A percentile compares a stretch with the other conserved stretches of the same genome.
Evolutionary conservation across 2,113 vertebrate genomes (phyloP).

Genomic region (Prolemur simus): DNA sequence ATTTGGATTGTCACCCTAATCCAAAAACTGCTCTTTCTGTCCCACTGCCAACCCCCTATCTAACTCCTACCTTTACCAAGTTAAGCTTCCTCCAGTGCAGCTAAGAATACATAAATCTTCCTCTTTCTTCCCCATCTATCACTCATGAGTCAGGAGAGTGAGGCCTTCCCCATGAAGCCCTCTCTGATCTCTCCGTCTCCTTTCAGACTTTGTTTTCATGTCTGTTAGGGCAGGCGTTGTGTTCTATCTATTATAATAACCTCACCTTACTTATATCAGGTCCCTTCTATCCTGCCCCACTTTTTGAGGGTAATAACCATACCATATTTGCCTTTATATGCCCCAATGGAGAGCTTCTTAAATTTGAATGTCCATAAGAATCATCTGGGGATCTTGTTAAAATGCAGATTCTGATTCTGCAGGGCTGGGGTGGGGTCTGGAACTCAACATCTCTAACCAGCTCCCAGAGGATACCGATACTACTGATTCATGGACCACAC

Average conservation of each 20-base stretch:
- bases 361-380: not conserved
- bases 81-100: not conserved
- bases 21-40: not conserved
- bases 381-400: not conserved
- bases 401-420: not conserved
- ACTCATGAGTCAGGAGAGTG: not conserved
- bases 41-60: too few relatives aligned
- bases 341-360: not conserved
- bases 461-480: not conserved
- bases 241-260: not conserved
- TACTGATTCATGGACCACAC: not conserved
- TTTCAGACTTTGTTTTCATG: not conserved
- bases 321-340: not conserved
- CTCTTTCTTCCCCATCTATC: not conserved
- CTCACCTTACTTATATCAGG: not conserved
- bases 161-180: not conserved
- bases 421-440: not conserved
- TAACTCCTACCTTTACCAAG: not conserved
- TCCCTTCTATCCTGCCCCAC: not conserved
- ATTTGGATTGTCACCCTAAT: not conserved
- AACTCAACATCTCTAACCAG: not conserved
- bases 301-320: not conserved
- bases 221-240: not conserved
- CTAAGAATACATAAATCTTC: not conserved
- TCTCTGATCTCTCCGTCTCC: not conserved